Conservation (phyloP, 2,113 vertebrate species). For the Ciconia boyciana region DNA sequence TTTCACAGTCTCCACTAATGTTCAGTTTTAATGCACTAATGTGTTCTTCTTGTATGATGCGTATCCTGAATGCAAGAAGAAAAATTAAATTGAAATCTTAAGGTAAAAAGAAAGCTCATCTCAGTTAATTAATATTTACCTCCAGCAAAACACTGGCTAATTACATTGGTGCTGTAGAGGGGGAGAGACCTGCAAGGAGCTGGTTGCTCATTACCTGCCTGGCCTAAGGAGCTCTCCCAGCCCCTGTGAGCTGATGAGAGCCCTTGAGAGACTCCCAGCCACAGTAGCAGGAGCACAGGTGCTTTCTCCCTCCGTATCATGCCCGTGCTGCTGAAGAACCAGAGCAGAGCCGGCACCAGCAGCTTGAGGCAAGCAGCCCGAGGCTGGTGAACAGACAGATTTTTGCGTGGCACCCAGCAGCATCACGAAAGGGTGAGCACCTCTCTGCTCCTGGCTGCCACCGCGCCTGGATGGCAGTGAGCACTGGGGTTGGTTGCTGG, state of each 20-base stretch:
- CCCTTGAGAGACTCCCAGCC: neutral
- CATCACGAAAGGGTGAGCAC: fast-evolving
- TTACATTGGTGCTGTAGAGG: neutral
- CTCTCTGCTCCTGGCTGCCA: neutral
- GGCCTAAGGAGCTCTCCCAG: constrained; percentile 24
- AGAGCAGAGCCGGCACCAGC: neutral
- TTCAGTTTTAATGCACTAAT: constrained; percentile 30
- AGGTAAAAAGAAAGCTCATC: constrained; percentile 31
- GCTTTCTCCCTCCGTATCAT: neutral
- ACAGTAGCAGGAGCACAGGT: neutral
- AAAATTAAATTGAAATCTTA: constrained; percentile 44
- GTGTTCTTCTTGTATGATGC: neutral
- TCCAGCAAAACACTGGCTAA: constrained; percentile 29
- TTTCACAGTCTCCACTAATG: constrained; percentile 22
- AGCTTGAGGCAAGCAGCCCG: neutral
- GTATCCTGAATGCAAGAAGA: constrained; percentile 9
- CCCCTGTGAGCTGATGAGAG: neutral
- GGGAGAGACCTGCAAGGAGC: neutral
- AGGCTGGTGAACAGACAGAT: too few species aligned
- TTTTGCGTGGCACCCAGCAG: neutral
- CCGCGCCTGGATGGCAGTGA: fast-evolving
- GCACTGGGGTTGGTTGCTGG: fast-evolving
- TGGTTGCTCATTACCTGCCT: constrained; percentile 32
- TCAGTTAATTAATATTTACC: constrained; percentile 53
- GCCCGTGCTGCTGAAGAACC: neutral